A percentile compares a stretch with the other conserved stretches of the same genome.
Evolutionary conservation across 2,888 invertebrate species (phyloP).

Genomic region (Mesorhabditis spiculigera): DNA sequence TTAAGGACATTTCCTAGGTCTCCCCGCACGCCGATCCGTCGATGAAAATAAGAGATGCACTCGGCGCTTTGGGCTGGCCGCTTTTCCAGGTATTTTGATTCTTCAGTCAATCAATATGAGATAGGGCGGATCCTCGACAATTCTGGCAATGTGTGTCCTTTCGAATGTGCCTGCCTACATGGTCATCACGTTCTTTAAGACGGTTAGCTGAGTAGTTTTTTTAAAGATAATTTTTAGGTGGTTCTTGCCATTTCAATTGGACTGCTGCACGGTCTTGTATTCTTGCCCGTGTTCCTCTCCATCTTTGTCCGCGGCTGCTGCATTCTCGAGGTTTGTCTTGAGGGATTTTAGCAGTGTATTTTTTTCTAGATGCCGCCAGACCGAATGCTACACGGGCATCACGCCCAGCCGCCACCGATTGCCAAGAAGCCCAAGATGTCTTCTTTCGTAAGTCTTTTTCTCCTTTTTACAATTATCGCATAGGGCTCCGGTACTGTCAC

Average conservation of each 20-base stretch:
- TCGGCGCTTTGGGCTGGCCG: conserved; percentile 83
- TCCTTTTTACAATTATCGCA: too few species aligned
- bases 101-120: conserved; percentile 63
- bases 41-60: conserved; percentile 72
- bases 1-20: not conserved
- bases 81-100: conserved; percentile 75
- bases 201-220: conserved; percentile 66
- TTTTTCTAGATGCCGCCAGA: not conserved
- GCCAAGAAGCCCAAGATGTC: not conserved
- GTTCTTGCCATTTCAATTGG: conserved; percentile 64
- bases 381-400: not conserved
- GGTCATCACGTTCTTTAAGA: conserved; percentile 91
- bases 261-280: conserved; percentile 84
- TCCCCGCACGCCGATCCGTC: conserved; percentile 33
- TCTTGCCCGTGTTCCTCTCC: conserved; percentile 71
- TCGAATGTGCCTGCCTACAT: conserved; percentile 87
- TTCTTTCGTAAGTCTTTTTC: not conserved
- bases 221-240: conserved; percentile 28
- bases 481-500: not conserved
- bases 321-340: conserved; percentile 15
- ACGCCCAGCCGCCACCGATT: not conserved
- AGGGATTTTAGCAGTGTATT: not conserved
- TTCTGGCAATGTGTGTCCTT: conserved; percentile 80
- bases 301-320: conserved; percentile 54
- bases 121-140: conserved; percentile 76